Evolutionary conservation across 2,113 vertebrate species (phyloP), one percentile per base, ranked within the genome.

Genomic region (Siniperca chuatsi): DNA sequence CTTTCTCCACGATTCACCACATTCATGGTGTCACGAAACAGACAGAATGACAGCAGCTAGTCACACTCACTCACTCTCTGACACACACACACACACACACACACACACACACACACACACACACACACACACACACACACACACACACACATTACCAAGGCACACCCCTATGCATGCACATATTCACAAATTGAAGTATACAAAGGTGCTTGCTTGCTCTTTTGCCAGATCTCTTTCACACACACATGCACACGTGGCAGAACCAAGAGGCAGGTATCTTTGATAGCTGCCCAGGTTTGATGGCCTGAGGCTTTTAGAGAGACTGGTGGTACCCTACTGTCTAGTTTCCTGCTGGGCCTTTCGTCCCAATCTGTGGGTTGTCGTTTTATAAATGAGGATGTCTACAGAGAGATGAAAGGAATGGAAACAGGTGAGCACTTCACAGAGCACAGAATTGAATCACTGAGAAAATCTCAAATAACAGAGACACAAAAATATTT

Each of bases 1-100:
- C 82, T 64, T 54, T 88, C 50, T 67, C 69, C 70, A 46, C 74
- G 35, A 79, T 74, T 83, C 61, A 69, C 37, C 79, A 21, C 50
- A 70, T 55, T 65, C 3, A 54, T 18, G 55, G 68, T 73, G 85
- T 78, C 64, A 52, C 3, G 2, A 80, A 80, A 74, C 83, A 79
- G 75, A 83, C 87, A 85, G 46, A 71, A 67, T 78, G 88, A 87
- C 84, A 89, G 71, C 79, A 86, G 60, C 84, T 72, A 84, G 71
- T 81, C 75, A 29, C 62, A 40, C 29, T 80, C 61, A 6, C 55
- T 74, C 78, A 42, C 77, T 65, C 23, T 78, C 65, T 73, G n/a
- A 76, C 70, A 57, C 78, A 61, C 71, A 33, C 83, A 55, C 69
- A 82, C 25, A 54, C 60, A 29, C 52, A 72, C 80, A 71, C 46